Evolutionary conservation across 2,888 invertebrate genomes (phyloP).

Genomic region (Callinectes sapidus): DNA sequence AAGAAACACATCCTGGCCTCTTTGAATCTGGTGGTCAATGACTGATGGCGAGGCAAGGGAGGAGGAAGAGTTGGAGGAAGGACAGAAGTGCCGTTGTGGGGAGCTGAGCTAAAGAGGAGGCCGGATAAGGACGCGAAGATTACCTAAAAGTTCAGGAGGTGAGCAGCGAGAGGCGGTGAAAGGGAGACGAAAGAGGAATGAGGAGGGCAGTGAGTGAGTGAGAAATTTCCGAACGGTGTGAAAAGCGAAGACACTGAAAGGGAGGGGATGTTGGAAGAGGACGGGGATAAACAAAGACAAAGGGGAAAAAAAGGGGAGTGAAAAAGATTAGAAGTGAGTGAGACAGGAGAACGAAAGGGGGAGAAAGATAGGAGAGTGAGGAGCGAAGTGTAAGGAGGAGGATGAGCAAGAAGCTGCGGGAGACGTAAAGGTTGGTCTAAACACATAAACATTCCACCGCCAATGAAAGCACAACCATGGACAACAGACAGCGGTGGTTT

Average conservation of each 20-base stretch:
- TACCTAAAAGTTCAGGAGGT: constrained; percentile 12
- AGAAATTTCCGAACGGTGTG: not conserved
- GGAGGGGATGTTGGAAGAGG: not conserved
- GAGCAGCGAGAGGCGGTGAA: not conserved
- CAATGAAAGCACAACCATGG: constrained; percentile 8
- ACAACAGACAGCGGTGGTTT: not conserved
- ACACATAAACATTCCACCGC: constrained; percentile 5
- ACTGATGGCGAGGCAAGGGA: not conserved
- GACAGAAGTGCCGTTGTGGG: not conserved
- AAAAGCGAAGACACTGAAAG: constrained; percentile 3
- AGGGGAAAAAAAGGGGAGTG: not conserved
- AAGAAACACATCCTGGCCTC: constrained; percentile 1
- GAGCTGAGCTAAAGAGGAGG: not conserved
- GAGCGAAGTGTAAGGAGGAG: not conserved
- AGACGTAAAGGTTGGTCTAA: constrained; percentile 10
- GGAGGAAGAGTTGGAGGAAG: not conserved
- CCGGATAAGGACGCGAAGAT: constrained; percentile 2
- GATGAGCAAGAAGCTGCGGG: not conserved
- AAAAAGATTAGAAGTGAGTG: not conserved
- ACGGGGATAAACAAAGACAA: constrained; percentile 1
- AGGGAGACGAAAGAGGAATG: constrained; percentile 17
- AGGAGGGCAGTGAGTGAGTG: not conserved
- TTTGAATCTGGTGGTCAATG: not conserved
- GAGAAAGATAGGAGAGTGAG: not conserved
- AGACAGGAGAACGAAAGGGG: not conserved